Base-by-base conservation (phyloP, 2,113 vertebrate genomes). In the Prionailurus bengalensis region DNA sequence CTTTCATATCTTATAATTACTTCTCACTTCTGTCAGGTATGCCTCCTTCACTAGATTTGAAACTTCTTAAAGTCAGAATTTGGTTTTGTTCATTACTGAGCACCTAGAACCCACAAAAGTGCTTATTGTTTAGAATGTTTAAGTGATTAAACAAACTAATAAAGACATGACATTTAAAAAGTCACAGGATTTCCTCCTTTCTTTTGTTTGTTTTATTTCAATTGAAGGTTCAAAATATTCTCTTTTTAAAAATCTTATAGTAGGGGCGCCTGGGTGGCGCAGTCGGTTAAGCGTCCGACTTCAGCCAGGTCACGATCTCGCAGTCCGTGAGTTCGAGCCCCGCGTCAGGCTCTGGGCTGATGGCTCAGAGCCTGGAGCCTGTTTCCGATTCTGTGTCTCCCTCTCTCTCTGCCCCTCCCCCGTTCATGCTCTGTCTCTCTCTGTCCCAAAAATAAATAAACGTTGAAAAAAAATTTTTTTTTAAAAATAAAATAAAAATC, bases 101-200 rank as follows among this genome's bases (percentile, higher is more conserved):
- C 7, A 76, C 33, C 29, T 53, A 39, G 11, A 85, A 23, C 4
- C 19, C 2, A 82, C 25, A 0, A 58, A 93, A 92, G 17, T 21
- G 1, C 3, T 70, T 81, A 21, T 11, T 61, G 16, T 5, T 85
- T 93, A 71, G 76, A 79, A 89, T 68, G 1, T 16, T 71, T 73
- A 87, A 45, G 17, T 68, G 14, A 96, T 68, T 27, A 53, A 71
- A 71, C 58, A 89, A 86, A 68, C 7, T 27, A 92, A 36, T 5
- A 86, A 85, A 58, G 12, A 42, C 27, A 83, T 1, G 0, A 17
- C 55, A 9, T 31, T 94, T 73, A 21, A 90, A 91, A 74, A 14
- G 39, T 53, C 9, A 71, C 10, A 86, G 51, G 0, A 1, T 45
- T 45, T 58, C 11, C 1, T 42, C 2, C 1, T 0, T 55, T 63